A percentile compares a stretch with the other conserved stretches of the same genome.
Evolutionary conservation across 2,888 invertebrate species (phyloP).

Genomic region (Allolobophora icterica): DNA sequence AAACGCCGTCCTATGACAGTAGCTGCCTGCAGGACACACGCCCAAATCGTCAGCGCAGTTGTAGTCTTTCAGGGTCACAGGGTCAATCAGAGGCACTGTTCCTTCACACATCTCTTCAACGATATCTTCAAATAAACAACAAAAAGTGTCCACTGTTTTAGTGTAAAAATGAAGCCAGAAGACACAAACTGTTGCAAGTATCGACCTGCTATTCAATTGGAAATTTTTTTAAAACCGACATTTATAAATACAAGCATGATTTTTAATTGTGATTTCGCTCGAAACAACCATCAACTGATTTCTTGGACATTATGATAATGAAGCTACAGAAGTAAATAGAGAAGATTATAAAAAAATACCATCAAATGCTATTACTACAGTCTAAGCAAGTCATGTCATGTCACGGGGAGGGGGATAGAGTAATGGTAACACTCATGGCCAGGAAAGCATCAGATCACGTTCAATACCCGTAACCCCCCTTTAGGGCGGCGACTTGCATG

Average conservation of each 20-base stretch:
- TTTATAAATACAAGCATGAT: not conserved
- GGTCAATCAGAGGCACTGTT: conserved; percentile 22
- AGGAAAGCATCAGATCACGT: too few relatives aligned
- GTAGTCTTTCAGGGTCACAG: conserved; percentile 13
- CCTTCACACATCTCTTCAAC: conserved; percentile 37
- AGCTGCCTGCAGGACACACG: conserved; percentile 34
- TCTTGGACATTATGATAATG: too few relatives aligned
- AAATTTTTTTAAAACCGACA: not conserved
- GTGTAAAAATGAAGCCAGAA: not conserved
- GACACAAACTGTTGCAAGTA: not conserved
- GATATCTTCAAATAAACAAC: conserved; percentile 22
- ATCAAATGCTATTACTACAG: too few relatives aligned
- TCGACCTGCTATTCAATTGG: not conserved
- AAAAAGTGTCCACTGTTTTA: not conserved
- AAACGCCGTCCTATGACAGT: conserved; percentile 34
- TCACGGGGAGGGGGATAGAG: too few relatives aligned
- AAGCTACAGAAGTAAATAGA: too few relatives aligned
- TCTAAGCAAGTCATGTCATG: too few relatives aligned
- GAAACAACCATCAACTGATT: too few relatives aligned
- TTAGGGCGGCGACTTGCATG: too few relatives aligned
- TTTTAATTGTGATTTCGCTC: too few relatives aligned
- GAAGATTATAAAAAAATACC: too few relatives aligned
- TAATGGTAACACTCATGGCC: too few relatives aligned
- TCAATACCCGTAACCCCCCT: too few relatives aligned
- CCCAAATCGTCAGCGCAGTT: conserved; percentile 19